Evolutionary conservation across 1,140 invertebrate genomes (phyloP).

Genomic region (Onthophagus taurus): DNA sequence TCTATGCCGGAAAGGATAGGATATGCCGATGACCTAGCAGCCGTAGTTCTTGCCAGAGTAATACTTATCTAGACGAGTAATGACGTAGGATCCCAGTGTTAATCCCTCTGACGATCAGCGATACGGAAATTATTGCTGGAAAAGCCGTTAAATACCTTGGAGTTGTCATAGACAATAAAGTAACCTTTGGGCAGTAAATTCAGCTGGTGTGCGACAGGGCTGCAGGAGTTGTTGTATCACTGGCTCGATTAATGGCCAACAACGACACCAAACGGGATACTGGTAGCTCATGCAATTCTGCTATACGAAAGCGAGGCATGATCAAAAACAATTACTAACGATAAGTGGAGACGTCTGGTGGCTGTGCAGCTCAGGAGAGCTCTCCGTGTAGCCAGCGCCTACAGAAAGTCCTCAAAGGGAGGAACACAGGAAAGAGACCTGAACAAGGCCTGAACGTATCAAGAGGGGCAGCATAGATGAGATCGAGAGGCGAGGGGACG

Average conservation of each 20-base stretch:
- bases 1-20: slow-evolving; percentile 17
- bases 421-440: not conserved
- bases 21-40: slow-evolving; percentile 30
- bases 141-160: slow-evolving; percentile 4
- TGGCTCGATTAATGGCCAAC: slow-evolving; percentile 2
- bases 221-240: not conserved
- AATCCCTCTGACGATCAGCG: not conserved
- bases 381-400: slow-evolving; percentile 22
- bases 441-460: not conserved
- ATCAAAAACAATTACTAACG: not conserved
- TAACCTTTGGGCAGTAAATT: not conserved
- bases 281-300: slow-evolving; percentile 1
- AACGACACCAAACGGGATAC: not conserved
- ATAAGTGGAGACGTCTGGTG: not conserved
- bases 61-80: not conserved
- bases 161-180: not conserved
- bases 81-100: not conserved
- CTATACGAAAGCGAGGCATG: slow-evolving; percentile 14
- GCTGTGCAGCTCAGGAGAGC: slow-evolving; percentile 16
- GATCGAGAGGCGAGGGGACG: slow-evolving; percentile 9
- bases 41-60: slow-evolving; percentile 14
- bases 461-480: slow-evolving; percentile 18
- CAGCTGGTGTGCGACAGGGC: not conserved
- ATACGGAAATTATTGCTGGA: not conserved
- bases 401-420: slow-evolving; percentile 12